phyloP scores from a whole-genome alignment of 2,888 invertebrate species.

The Aelia acuminata region DNA sequence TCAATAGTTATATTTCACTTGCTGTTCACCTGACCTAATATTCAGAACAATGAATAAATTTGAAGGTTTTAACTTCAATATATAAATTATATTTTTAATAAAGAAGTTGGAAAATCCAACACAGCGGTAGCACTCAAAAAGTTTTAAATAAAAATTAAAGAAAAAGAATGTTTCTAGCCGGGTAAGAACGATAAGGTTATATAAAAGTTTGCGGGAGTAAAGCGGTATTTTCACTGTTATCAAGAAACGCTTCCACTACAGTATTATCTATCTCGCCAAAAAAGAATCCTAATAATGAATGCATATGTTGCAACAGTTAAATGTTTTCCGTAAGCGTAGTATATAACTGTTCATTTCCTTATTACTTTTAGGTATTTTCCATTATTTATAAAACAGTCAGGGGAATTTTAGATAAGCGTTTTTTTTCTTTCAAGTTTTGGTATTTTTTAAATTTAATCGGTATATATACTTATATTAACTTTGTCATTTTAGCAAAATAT shows the following conservation, averaged over 20 bases:
- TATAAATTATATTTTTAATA: too few relatives aligned
- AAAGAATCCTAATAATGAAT: slow-evolving; percentile 21
- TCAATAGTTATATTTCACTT: background rate
- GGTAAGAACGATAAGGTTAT: background rate
- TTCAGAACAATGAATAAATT: background rate
- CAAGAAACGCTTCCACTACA: background rate
- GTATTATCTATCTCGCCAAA: slow-evolving; percentile 15
- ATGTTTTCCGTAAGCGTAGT: slow-evolving; percentile 14
- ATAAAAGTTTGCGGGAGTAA: background rate
- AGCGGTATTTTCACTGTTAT: background rate
- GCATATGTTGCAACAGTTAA: slow-evolving; percentile 26
- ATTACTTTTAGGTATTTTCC: background rate
- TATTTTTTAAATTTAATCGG: too few relatives aligned
- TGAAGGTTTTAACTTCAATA: too few relatives aligned
- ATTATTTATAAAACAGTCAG: background rate
- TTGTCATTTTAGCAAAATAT: too few relatives aligned
- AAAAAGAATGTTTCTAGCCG: background rate
- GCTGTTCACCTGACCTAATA: background rate
- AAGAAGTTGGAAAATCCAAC: background rate
- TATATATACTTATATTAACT: too few relatives aligned
- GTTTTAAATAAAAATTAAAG: background rate
- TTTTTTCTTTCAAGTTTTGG: background rate
- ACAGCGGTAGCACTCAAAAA: background rate
- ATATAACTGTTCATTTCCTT: background rate
- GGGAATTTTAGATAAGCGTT: background rate